Evolutionary conservation across 2,113 vertebrate genomes (phyloP), one percentile per base, ranked within the genome.

Genomic region (Anhinga rufa): DNA sequence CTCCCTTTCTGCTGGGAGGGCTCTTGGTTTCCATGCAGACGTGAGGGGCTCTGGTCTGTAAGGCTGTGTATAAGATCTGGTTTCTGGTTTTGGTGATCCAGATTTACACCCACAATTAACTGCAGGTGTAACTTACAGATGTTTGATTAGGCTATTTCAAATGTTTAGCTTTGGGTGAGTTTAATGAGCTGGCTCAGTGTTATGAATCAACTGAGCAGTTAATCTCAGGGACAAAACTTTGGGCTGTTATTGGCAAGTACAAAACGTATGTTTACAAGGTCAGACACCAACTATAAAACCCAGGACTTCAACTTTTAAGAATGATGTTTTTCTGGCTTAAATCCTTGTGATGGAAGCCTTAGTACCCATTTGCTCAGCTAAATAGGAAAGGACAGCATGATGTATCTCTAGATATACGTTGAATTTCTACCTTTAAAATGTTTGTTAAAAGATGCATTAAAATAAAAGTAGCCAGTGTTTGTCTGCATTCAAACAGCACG

Each of bases 121-220:
- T 65, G 71, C 85, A 86, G 78, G 75, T 93, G 42, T 79, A 74
- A 92, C 88, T 92, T 54, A 61, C 78, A 16, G 95, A 18, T 70
- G 54, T 86, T 96, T 83, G 78, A 89, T 92, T 49, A 66, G 58
- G 52, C 81, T 62, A 17, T 66, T 94, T 72, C 58, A 61, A 82
- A 93, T 90, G 82, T 89, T 91, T 89, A 62, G 58, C 85, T 96
- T 90, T 72, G 75, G 87, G 62, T 62, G 44, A 29, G 71, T 70
- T 90, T 92, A 93, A 88, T 95, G 90, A 93, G 88, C 82, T 93
- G 62, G 65, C 71, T 90, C 19, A 3, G 82, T 40, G 79, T 69
- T 74, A 46, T 26, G 61, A 86, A 94, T 95, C 88, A 88, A 34
- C 46, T 5, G 22, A n/a, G 76, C 51, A 60, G 54, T 93, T 83